Evolutionary conservation across 2,113 vertebrate species (phyloP).

Genomic region (Ibidorhyncha struthersii): DNA sequence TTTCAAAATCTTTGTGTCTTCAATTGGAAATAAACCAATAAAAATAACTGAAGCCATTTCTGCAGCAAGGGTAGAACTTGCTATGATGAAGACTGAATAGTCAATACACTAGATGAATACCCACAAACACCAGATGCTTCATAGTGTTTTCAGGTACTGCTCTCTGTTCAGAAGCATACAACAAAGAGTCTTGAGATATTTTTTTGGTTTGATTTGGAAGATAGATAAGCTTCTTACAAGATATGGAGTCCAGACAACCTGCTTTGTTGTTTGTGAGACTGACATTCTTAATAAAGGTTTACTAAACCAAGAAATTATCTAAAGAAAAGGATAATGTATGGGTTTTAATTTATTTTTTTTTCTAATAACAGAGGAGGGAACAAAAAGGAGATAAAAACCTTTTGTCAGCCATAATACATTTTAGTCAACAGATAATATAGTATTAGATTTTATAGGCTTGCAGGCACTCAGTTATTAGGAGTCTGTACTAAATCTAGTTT

Average conservation of each 20-base stretch:
- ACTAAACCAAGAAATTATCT: not conserved
- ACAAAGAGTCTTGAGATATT: not conserved
- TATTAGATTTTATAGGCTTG: not conserved
- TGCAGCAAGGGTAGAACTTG: not conserved
- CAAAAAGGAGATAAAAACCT: not conserved
- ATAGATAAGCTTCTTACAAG: not conserved
- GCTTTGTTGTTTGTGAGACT: not conserved
- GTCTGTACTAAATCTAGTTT: not conserved
- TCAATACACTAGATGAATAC: not conserved
- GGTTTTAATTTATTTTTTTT: not conserved
- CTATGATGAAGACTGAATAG: not conserved
- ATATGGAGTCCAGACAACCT: not conserved
- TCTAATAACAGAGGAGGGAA: not conserved
- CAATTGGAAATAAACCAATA: not conserved
- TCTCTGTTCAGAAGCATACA: not conserved
- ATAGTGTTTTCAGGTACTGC: not conserved
- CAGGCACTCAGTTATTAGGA: not conserved
- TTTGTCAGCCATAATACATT: not conserved
- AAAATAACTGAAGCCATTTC: not conserved
- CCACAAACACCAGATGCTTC: not conserved
- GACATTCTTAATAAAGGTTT: not conserved
- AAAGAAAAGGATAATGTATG: not conserved
- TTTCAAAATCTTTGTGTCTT: not conserved
- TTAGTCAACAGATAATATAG: not conserved
- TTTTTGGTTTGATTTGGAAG: not conserved